Evolutionary conservation across 2,888 invertebrate species (phyloP), one percentile per base, ranked within the genome.

Genomic region (Galeopsomyia nigrocyanea): DNA sequence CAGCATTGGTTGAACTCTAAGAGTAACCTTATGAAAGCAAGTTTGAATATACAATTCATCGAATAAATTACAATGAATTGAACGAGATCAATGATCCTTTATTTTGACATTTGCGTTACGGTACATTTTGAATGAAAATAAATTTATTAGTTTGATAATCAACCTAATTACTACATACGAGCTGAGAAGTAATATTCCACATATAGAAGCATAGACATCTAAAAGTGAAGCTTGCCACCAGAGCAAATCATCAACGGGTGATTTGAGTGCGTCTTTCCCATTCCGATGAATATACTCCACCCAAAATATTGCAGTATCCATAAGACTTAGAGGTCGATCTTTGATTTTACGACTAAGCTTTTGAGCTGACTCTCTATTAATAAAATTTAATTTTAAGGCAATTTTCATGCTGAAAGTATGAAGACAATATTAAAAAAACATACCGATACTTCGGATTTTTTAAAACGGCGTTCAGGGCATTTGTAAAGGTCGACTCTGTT

Each of bases 281-380:
- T 88, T 84, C 56, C 87, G 79, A 14, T 84, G 89, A 1, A 91
- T 90, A 80, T 92, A 89, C 81, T 93, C 92, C 31, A 91, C 88
- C 92, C 92, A 92, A 86, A 90, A 90, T 13, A 91, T 86, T 10
- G 92, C 88, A 10, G 90, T 90, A 39, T 89, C 88, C 26, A 91
- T 85, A 0, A 92, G 90, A 6, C 88, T 84, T 74, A 89, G 83
- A 0, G 89, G 90, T 0, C 92, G 88, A 79, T 91, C 90, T 50
- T 87, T 55, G 49, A 77, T 77, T 19, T 71, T 16, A 3, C 26
- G 6, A 56, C 56, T 56, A 2, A 26, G 1, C 16, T 56, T 56
- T 26, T 13, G 56, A 0, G 26, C 22, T 13, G 56, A 10, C 2
- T 56, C 26, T 5, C 56, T 56, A 56, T 14, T 17, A 10, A 21